Base-by-base conservation (phyloP, 1,140 invertebrate species). In the Telenomus remus region DNA sequence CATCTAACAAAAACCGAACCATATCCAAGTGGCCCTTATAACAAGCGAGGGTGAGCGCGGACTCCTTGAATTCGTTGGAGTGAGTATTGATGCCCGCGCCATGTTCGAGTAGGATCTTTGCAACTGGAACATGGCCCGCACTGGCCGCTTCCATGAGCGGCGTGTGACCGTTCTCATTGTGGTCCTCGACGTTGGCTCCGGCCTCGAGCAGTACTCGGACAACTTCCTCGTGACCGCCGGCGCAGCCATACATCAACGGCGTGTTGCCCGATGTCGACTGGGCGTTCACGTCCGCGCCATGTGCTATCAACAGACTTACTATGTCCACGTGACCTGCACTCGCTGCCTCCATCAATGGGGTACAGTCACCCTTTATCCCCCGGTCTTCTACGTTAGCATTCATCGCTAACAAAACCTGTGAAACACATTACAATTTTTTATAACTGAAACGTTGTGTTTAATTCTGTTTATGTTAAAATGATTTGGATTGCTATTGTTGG, bases 151-250 rank as follows among this genome's bases (percentile, higher is more conserved):
- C 98, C 97, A 99, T 99, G 39, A 99, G 90, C 15, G 98, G 97
- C 46, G 98, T 99, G 89, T 99, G 98, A 10, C 97, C 97, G 88
- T 99, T 99, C 88, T 99, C 97, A 89, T 99, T 99, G 87, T 98
- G 96, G 88, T 98, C 97, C 89, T 99, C 98, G 8, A 99, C 96
- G 87, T 98, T 96, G 61, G 97, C 97, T 59, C 95, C 95, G 81
- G 93, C 92, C 80, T 97, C 94, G 27, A 99, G 90, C 48, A 99
- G 88, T 53, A 95, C 93, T 84, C 92, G 90, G 7, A 99, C 97
- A 69, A 97, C 96, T 72, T 97, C 94, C 81, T 94, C 94, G 89
- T 98, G 96, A 3, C 98, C 98, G 82, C 96, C 96, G 75, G 97
- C 97, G 86, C 97, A 98, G 43, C 97, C 97, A 89, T 98, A 99